Conservation (phyloP, 2,113 vertebrate genomes). For the Lipophrys pholis region DNA sequence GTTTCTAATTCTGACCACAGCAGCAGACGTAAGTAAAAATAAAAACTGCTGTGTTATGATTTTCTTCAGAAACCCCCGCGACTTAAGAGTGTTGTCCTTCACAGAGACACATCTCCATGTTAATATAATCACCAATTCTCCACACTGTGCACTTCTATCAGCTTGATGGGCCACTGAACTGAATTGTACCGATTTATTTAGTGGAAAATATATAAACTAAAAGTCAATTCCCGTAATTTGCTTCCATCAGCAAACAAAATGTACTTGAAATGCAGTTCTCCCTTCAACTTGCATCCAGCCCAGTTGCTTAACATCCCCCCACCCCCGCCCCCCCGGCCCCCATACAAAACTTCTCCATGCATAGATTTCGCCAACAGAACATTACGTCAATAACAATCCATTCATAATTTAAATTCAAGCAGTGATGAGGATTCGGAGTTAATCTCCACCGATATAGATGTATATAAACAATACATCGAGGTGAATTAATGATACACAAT, state of each 20-base stretch:
- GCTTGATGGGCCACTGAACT: conserved; percentile 32
- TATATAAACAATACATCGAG: not conserved
- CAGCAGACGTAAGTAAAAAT: conserved; percentile 59
- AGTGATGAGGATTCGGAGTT: not conserved
- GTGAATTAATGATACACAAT: not conserved
- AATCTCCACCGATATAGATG: not conserved
- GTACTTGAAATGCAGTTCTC: conserved; percentile 18
- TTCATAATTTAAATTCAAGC: not conserved
- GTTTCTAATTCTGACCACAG: conserved; percentile 47
- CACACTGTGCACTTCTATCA: conserved; percentile 42
- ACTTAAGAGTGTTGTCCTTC: conserved; percentile 49
- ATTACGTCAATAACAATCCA: not conserved
- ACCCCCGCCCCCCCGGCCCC: not conserved
- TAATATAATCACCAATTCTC: conserved; percentile 47
- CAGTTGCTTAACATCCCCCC: not conserved
- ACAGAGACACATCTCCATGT: conserved; percentile 39
- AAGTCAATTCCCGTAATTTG: conserved; percentile 58
- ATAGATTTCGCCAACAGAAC: too few relatives aligned
- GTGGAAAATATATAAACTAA: conserved; percentile 47
- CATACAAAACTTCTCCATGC: too few relatives aligned
- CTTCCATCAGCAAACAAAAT: conserved; percentile 55
- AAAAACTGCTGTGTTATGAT: conserved; percentile 67
- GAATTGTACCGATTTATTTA: conserved; percentile 38
- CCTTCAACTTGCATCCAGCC: not conserved
- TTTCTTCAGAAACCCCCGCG: conserved; percentile 40